Evolutionary conservation across 2,113 vertebrate genomes (phyloP), one percentile per base, ranked within the genome.

Genomic region (Thymallus thymallus): DNA sequence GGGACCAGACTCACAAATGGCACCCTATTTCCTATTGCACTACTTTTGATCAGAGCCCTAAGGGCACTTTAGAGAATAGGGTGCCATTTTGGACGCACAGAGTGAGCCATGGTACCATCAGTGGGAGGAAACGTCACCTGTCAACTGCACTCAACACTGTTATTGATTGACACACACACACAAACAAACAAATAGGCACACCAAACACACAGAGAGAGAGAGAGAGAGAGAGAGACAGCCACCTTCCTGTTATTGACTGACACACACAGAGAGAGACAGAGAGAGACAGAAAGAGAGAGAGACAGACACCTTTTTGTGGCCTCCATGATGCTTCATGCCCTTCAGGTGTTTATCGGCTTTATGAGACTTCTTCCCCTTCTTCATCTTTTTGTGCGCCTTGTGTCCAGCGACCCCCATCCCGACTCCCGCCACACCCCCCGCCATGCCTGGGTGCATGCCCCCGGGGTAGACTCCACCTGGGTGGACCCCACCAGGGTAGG

Each of bases 381-480:
- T 94, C 85, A 92, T 83, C 88, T 95, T 96, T 89, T 95, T 95
- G 76, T 94, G 77, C 69, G 55, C 75, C 82, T 90, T 88, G 35
- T 86, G 85, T 78, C 80, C 91, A 2, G 2, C 66, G 62, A 90
- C 0, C 0, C 82, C 88, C 80, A 90, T 64, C 6, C 86, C 90
- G 14, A 87, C 77, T 32, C 90, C 85, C 45, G 68, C 80, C 29
- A 91, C 0, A 48, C 90, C 87, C 29, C 91, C 92, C 1, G 87
- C 90, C 35, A 89, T 56, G 1, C 41, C 73, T 62, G 90, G 91
- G 61, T 85, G 81, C 0, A 84, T 4, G 22, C 84, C 81, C 61
- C 90, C 83, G 88, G 91, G 92, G 72, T 70, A 92, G 71, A 73
- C 82, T 56, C 48, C 48, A 41, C 86, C 84, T 2, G 90, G 92